phyloP scores from a whole-genome alignment of 2,888 invertebrate species.

The Yponomeuta sedellus region DNA sequence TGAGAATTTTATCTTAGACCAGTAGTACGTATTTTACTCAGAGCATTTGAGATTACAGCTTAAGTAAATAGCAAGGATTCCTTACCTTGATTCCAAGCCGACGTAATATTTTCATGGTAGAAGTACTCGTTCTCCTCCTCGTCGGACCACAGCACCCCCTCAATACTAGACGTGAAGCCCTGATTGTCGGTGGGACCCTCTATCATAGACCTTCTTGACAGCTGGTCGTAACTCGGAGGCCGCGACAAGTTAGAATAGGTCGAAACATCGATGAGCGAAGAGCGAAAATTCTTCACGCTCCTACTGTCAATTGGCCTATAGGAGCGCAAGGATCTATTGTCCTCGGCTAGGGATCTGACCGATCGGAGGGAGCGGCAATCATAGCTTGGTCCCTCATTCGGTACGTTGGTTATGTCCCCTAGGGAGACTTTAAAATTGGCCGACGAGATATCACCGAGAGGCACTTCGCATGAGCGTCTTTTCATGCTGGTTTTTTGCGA shows the following conservation, averaged over 20 bases:
- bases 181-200: conserved; percentile 40
- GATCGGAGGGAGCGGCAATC: conserved; percentile 60
- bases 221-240: conserved; percentile 66
- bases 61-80: not conserved
- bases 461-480: conserved; percentile 65
- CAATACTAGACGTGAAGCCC: conserved; percentile 68
- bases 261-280: conserved; percentile 60
- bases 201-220: conserved; percentile 62
- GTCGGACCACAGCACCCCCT: conserved; percentile 73
- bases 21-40: no score
- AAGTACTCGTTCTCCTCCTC: conserved; percentile 72
- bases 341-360: conserved; percentile 49
- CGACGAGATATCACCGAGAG: conserved; percentile 63
- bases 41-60: no score
- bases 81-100: conserved; percentile 72
- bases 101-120: conserved; percentile 67
- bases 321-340: conserved; percentile 46
- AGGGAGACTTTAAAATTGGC: conserved; percentile 69
- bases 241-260: conserved; percentile 47
- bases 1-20: no score
- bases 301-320: conserved; percentile 65
- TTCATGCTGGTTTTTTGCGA: conserved; percentile 70
- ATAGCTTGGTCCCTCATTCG: conserved; percentile 37
- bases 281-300: conserved; percentile 64
- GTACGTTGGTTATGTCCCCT: conserved; percentile 55